Conservation (phyloP, 1,140 invertebrate genomes). For the Drosophila parabipectinata region DNA sequence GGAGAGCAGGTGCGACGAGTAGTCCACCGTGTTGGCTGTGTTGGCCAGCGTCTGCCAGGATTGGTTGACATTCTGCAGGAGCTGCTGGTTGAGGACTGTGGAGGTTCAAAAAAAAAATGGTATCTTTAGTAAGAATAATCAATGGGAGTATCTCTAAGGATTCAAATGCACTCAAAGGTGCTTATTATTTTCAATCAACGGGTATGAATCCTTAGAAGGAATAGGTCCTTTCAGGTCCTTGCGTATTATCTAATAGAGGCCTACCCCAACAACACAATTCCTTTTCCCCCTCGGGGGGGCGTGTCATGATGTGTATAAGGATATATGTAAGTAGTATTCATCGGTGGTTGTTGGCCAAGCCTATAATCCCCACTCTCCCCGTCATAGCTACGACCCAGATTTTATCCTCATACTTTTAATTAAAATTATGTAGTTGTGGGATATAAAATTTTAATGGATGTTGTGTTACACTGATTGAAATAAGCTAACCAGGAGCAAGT, state of each 20-base stretch:
- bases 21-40: constrained; percentile 83
- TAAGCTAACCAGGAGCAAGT: neutral
- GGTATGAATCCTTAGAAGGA: neutral
- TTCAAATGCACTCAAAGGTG: neutral
- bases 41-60: constrained; percentile 84
- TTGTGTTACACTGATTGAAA: neutral
- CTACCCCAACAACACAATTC: constrained; percentile 70
- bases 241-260: constrained; percentile 82
- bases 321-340: neutral
- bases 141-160: neutral
- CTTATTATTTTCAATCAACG: too few species aligned
- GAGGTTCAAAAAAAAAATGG: neutral
- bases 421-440: neutral
- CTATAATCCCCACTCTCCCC: constrained; percentile 5
- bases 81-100: constrained; percentile 83
- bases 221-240: constrained; percentile 18
- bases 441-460: neutral
- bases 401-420: neutral
- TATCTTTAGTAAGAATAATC: constrained; percentile 3
- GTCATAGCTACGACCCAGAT: neutral
- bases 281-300: constrained; percentile 25
- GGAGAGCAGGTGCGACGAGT: constrained; percentile 84
- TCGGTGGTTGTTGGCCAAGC: constrained; percentile 38
- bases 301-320: constrained; percentile 14
- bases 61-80: constrained; percentile 84